Evolutionary conservation across 2,113 vertebrate genomes (phyloP).

Genomic region (Larimichthys crocea): DNA sequence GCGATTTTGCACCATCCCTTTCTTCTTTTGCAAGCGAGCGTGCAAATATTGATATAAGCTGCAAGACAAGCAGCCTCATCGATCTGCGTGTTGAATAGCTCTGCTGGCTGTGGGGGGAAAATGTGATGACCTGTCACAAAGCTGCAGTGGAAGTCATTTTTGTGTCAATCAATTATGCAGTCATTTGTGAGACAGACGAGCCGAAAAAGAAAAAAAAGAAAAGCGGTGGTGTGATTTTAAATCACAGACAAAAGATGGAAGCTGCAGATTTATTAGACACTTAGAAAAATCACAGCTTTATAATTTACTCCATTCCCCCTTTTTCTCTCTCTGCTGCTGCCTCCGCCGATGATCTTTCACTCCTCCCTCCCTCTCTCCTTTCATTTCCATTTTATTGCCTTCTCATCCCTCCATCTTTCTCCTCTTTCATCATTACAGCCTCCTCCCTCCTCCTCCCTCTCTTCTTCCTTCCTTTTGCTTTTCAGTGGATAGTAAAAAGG

Average conservation of each 20-base stretch:
- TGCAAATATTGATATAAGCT: conserved; percentile 2
- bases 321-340: conserved; percentile 1
- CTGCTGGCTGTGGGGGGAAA: conserved; percentile 2
- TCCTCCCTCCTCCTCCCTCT: conserved; percentile 39
- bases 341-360: background rate
- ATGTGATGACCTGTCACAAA: conserved; percentile 21
- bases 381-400: conserved; percentile 63
- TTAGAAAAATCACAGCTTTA: conserved; percentile 32
- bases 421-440: conserved; percentile 60
- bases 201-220: background rate
- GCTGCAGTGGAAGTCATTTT: conserved; percentile 8
- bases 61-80: conserved; percentile 18
- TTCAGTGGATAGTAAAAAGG: conserved; percentile 68
- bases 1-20: background rate
- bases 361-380: conserved; percentile 17
- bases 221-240: background rate
- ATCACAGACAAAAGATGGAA: conserved; percentile 10
- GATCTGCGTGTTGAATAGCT: conserved; percentile 30
- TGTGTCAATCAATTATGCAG: conserved; percentile 18
- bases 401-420: conserved; percentile 56
- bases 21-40: background rate
- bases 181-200: background rate
- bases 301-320: conserved; percentile 9
- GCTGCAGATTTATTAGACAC: conserved; percentile 36
- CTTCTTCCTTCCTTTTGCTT: conserved; percentile 8